These are phyloP conservation scores for Lethrus apterus DNA, from an alignment of 1,140 invertebrate genomes.

Conservation along the genomic window DNA sequence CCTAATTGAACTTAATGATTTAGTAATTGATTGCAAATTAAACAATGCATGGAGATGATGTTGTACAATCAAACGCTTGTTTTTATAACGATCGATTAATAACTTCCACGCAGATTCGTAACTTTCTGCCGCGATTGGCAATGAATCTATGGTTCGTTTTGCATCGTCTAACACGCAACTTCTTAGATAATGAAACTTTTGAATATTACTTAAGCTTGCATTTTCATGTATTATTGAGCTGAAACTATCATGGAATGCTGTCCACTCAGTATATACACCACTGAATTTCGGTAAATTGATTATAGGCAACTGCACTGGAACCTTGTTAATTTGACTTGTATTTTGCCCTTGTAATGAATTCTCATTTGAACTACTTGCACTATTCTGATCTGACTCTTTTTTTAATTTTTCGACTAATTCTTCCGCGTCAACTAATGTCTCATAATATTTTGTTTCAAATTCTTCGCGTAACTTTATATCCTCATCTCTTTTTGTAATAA, in stretches of 20 bases:
- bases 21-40: not conserved
- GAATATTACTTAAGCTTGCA: constrained; percentile 20
- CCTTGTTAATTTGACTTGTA: not conserved
- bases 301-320: constrained; percentile 4
- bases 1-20: too few species aligned
- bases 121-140: constrained; percentile 31
- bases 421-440: not conserved
- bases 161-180: constrained; percentile 29
- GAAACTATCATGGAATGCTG: constrained; percentile 27
- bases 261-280: constrained; percentile 28
- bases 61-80: constrained; percentile 8
- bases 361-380: too few species aligned
- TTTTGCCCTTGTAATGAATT: not conserved
- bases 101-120: constrained; percentile 31
- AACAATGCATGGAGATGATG: constrained; percentile 10
- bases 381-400: too few species aligned
- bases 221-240: constrained; percentile 27
- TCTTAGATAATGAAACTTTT: constrained; percentile 33
- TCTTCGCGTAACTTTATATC: not conserved
- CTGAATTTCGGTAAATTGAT: constrained; percentile 22
- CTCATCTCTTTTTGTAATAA: not conserved
- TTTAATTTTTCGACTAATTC: not conserved
- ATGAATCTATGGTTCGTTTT: constrained; percentile 24
- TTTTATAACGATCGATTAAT: constrained; percentile 34
- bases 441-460: not conserved